These are phyloP conservation scores for Myiagra hebetior DNA, from an alignment of 2,113 vertebrate genomes.

Conservation along the genomic window DNA sequence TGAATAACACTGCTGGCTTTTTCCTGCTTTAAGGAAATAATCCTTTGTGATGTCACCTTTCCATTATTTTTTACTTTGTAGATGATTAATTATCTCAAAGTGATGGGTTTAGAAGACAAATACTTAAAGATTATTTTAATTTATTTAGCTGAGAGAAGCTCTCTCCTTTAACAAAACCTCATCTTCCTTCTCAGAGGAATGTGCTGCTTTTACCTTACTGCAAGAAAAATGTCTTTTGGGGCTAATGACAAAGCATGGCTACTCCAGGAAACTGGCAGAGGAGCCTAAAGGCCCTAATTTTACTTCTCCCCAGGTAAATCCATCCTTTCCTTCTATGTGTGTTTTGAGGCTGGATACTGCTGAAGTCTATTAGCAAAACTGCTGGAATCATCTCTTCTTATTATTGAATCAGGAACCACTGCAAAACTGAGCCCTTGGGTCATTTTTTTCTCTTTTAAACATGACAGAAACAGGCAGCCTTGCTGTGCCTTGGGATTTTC, in stretches of 20 bases:
- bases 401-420: not conserved
- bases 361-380: not conserved
- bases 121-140: not conserved
- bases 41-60: not conserved
- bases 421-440: not conserved
- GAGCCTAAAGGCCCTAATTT: not conserved
- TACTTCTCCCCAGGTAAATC: not conserved
- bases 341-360: not conserved
- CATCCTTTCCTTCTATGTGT: not conserved
- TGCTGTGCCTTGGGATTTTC: not conserved
- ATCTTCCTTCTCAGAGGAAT: not conserved
- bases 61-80: not conserved
- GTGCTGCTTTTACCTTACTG: not conserved
- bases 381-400: not conserved
- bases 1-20: not conserved
- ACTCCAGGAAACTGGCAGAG: not conserved
- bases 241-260: not conserved
- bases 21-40: not conserved
- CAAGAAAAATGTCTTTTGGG: not conserved
- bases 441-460: not conserved
- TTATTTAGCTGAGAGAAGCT: not conserved
- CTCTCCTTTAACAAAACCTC: not conserved
- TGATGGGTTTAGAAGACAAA: not conserved
- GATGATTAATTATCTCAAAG: not conserved
- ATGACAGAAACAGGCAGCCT: fast-evolving